A percentile compares a stretch with the other conserved stretches of the same genome.
These are phyloP conservation scores for Digitonthophagus gazella DNA, from an alignment of 2,888 invertebrate species.

Conservation along the genomic window DNA sequence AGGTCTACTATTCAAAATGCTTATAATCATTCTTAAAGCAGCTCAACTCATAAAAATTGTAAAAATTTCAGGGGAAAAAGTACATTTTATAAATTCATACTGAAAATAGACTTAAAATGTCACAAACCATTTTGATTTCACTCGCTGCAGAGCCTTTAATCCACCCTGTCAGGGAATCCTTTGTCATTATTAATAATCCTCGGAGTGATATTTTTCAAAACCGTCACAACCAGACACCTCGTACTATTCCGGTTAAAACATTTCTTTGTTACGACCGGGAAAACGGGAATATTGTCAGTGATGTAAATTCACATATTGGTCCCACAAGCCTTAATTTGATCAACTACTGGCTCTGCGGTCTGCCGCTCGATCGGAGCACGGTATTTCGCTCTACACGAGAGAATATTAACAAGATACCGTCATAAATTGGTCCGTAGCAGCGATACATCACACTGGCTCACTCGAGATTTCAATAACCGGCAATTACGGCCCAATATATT, in stretches of 20 bases:
- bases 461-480: conserved; percentile 15
- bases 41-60: no score
- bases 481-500: conserved; percentile 15
- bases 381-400: background rate
- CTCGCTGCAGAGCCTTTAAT: background rate
- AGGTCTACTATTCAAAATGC: background rate
- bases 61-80: no score
- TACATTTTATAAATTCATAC: background rate
- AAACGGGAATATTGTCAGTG: background rate
- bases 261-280: background rate
- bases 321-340: background rate
- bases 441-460: conserved; percentile 3
- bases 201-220: background rate
- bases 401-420: conserved; percentile 14
- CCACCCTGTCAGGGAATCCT: background rate
- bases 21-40: background rate
- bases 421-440: conserved; percentile 9
- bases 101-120: background rate
- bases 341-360: background rate
- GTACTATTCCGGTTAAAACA: background rate
- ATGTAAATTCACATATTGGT: background rate
- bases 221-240: background rate
- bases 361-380: background rate
- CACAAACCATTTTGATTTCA: background rate
- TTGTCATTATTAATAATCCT: background rate